These are phyloP conservation scores for Ormia ochracea DNA, from an alignment of 2,888 invertebrate genomes.

Conservation along the genomic window DNA sequence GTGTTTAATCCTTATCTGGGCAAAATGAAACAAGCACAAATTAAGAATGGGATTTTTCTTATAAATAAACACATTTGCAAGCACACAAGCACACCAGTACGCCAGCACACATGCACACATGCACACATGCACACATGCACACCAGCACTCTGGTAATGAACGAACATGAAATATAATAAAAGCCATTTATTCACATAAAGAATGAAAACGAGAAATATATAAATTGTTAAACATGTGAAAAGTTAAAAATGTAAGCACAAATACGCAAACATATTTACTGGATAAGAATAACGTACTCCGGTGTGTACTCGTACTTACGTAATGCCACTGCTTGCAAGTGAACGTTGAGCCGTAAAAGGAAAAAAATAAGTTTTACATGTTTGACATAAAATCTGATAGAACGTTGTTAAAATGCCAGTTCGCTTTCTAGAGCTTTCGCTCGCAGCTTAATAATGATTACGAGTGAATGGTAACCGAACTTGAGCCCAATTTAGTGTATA, in stretches of 20 bases:
- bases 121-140: too few species aligned
- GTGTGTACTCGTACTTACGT: neutral
- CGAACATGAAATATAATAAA: neutral
- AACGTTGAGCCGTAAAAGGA: too few species aligned
- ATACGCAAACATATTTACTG: neutral
- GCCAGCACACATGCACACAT: too few species aligned
- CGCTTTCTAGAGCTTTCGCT: too few species aligned
- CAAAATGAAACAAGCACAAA: neutral
- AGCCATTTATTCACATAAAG: neutral
- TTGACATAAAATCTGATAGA: too few species aligned
- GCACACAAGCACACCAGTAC: slow-evolving; percentile 9
- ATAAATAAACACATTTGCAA: slow-evolving; percentile 1
- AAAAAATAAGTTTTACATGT: too few species aligned
- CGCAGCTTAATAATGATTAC: too few species aligned
- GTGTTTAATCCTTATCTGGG: slow-evolving; percentile 46
- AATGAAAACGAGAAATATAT: neutral
- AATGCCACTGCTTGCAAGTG: neutral
- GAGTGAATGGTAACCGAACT: too few species aligned
- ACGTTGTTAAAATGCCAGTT: too few species aligned
- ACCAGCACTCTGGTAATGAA: slow-evolving; percentile 24
- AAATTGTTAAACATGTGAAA: neutral
- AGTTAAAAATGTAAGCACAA: neutral
- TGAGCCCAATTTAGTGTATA: too few species aligned
- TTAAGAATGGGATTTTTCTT: neutral
- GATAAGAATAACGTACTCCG: neutral